Evolutionary conservation across 1,140 invertebrate species (phyloP), one percentile per base, ranked within the genome.

Genomic region (Metopolophium dirhodum): DNA sequence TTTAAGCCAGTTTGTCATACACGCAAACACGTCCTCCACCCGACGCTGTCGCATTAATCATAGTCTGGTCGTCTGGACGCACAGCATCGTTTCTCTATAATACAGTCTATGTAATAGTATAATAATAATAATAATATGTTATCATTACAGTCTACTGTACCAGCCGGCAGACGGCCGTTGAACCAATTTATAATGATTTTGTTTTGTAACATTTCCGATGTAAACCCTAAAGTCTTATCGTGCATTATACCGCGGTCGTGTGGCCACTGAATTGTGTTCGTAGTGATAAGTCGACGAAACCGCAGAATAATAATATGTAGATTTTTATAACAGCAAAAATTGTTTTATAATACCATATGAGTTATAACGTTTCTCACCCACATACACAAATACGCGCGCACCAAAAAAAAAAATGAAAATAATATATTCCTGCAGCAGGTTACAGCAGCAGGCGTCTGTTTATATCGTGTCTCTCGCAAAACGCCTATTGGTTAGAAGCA

Each of bases 1-100:
- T 90, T 68, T 90, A 90, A 90, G 54, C 89, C 54, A n/a, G 54
- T 68, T 68, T 37, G 89, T 45, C 54, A 90, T 45, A 90, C 54
- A 20, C 6, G 37, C 23, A 61, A 90, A 45, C 89, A 90, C 89
- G 89, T 90, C 51, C n/a, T 57, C 22, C n/a, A 22, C n/a, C 9
- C 54, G 18, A 45, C 54, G 89, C 1, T 22, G 26, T 57, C 37
- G 20, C 54, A 68, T 90, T 90, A 90, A 90, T 90, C 89, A 87
- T 54, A 47, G 45, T 9, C 41, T 37, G 37, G 37, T 47, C 7
- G 49, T 45, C 41, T 9, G 41, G 41, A 45, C 61, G 61, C 45
- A n/a, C 85, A 87, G 9, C 41, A 85, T 20, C 85, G n/a, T 51
- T 51, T 88, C 30, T n/a, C 45, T 49, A 88, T 61, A 45, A 87